Conservation (phyloP, 2,113 vertebrate species). For the Trogon melanurus region DNA sequence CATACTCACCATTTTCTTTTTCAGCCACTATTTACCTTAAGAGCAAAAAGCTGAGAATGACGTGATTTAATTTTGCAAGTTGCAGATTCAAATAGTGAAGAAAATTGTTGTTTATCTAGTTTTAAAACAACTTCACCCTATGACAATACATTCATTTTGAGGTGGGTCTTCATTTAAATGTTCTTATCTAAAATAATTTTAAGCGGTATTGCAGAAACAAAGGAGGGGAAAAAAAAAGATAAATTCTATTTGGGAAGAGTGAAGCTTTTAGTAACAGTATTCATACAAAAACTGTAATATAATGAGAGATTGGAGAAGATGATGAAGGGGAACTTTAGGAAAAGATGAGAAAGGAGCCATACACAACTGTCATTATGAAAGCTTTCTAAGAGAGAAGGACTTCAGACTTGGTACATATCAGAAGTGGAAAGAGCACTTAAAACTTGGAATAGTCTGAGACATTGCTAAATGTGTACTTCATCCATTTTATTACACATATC, state of each 20-base stretch:
- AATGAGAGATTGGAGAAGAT: neutral
- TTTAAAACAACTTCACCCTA: neutral
- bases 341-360: neutral
- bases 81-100: neutral
- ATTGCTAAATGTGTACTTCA: neutral
- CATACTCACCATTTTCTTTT: neutral
- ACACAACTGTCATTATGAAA: neutral
- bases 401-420: neutral
- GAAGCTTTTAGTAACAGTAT: neutral
- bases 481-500: neutral
- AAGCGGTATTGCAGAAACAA: neutral
- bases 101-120: neutral
- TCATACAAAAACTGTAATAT: neutral
- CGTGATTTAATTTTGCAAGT: neutral
- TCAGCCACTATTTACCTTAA: neutral
- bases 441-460: neutral
- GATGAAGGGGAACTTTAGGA: neutral
- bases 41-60: neutral
- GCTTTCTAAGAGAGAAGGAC: neutral
- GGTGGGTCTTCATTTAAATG: neutral
- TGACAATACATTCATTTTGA: neutral
- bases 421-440: neutral
- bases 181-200: neutral
- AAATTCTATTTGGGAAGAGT: neutral
- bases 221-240: neutral